Base-by-base conservation (phyloP, 92 coral and sea anemone species). In the Zoanthus sansibaricus region DNA sequence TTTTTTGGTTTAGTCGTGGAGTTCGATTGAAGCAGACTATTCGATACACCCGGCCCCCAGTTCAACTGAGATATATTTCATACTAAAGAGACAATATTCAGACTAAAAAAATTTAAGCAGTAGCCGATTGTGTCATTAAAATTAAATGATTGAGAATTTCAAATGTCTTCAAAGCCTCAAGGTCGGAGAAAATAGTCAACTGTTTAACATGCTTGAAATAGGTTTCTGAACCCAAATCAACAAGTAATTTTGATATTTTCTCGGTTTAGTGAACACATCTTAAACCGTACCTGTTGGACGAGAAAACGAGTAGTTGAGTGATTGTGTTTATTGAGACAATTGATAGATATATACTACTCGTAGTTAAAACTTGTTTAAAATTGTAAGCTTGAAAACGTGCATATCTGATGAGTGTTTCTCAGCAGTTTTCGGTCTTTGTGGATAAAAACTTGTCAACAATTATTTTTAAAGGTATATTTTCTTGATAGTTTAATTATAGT, bases 321-420 rank as follows among this genome's bases (percentile, higher is more conserved):
- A 62, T 62, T 61, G n/a, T 79, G 45, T 79, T 45, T 62, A 48
- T 66, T 21, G 58, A 80, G 20, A 80, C 73, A 80, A 68, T 67
- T 67, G 85, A 68, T 64, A 55, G 74, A 33, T 62, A 49, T 80
- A 67, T 67, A 66, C 73, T 18, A 25, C 31, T 7, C 64, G 56
- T 62, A 79, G 84, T 62, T 64, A 79, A 79, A 80, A 80, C 85
- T 80, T 80, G 85, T 80, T 66, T 80, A 80, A 80, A 80, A 78
- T 64, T 80, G 54, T 68, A 80, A 66, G 85, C 30, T 80, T 62
- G 61, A 66, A 79, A 66, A 64, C 49, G 85, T 80, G 75, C 85
- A 80, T 80, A 80, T 20, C 30, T 45, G 85, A 80, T 80, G 73
- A 64, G 73, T 46, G 44, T 76, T 79, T 80, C 56, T n/a, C 56